Evolutionary conservation across 2,888 invertebrate species (phyloP).

Genomic region (Odontocolon sp.): DNA sequence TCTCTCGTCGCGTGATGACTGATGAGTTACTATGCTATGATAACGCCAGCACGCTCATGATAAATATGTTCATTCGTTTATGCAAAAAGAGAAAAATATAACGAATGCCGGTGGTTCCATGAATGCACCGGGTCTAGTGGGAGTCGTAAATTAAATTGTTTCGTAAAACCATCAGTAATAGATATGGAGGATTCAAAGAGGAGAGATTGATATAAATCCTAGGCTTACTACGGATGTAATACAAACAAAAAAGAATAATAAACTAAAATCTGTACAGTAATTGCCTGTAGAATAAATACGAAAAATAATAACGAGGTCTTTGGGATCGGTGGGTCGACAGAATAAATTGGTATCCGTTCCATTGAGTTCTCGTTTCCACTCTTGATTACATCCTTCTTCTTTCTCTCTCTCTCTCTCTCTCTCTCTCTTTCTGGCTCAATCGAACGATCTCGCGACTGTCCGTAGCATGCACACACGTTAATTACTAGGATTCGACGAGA

Average conservation of each 20-base stretch:
- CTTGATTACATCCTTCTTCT: background rate
- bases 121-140: background rate
- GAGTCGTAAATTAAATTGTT: constrained; percentile 19
- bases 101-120: constrained; percentile 10
- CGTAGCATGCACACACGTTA: constrained; percentile 16
- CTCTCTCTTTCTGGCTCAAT: background rate
- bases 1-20: constrained; percentile 7
- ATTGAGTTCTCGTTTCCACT: background rate
- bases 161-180: background rate
- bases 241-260: too few species aligned
- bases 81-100: constrained; percentile 9
- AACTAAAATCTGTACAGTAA: background rate
- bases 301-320: background rate
- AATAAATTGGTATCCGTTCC: constrained; percentile 11
- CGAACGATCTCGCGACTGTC: constrained; percentile 3
- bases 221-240: too few species aligned
- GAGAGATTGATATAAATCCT: background rate
- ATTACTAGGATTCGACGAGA: constrained; percentile 15
- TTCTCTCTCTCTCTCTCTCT: background rate
- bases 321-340: background rate
- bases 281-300: background rate
- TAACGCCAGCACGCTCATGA: constrained; percentile 3
- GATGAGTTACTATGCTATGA: constrained; percentile 6
- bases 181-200: background rate
- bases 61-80: constrained; percentile 10